These are phyloP conservation scores for Linepithema humile DNA, from an alignment of 1,140 invertebrate species.

Conservation along the genomic window DNA sequence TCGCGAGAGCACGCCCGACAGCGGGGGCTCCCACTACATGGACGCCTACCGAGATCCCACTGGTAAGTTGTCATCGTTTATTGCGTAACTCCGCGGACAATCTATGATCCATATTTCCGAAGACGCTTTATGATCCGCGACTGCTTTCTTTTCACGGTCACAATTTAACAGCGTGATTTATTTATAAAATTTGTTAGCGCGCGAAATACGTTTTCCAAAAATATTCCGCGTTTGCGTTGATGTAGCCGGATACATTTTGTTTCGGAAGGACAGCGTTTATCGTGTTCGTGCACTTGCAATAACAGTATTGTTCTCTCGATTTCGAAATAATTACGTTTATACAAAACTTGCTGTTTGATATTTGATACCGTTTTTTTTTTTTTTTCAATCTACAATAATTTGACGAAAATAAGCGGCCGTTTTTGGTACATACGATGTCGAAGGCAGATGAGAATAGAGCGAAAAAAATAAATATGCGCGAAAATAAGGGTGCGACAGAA, in stretches of 20 bases:
- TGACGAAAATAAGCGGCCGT: not conserved
- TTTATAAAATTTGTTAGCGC: not conserved
- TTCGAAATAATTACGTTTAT: too few relatives aligned
- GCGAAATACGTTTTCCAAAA: not conserved
- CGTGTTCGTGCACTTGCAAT: too few relatives aligned
- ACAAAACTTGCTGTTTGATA: too few relatives aligned
- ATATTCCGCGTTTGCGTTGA: not conserved
- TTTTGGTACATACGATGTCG: not conserved
- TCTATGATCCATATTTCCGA: constrained; percentile 22
- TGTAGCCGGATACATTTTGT: not conserved
- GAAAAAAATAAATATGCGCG: constrained; percentile 23
- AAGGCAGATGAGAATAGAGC: constrained; percentile 14
- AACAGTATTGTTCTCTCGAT: too few relatives aligned
- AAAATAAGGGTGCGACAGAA: not conserved
- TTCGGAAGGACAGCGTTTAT: not conserved
- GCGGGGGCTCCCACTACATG: constrained; percentile 92
- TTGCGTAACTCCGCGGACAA: constrained; percentile 40
- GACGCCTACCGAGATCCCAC: constrained; percentile 93
- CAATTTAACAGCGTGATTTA: not conserved
- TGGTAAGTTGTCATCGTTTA: constrained; percentile 85
- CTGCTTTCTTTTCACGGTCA: not conserved
- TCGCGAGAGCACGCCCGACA: constrained; percentile 93
- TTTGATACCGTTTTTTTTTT: too few relatives aligned
- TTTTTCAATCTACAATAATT: not conserved
- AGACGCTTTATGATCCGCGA: constrained; percentile 42